Evolutionary conservation across 2,113 vertebrate species (phyloP), one percentile per base, ranked within the genome.

Genomic region (Scytalopus superciliaris): DNA sequence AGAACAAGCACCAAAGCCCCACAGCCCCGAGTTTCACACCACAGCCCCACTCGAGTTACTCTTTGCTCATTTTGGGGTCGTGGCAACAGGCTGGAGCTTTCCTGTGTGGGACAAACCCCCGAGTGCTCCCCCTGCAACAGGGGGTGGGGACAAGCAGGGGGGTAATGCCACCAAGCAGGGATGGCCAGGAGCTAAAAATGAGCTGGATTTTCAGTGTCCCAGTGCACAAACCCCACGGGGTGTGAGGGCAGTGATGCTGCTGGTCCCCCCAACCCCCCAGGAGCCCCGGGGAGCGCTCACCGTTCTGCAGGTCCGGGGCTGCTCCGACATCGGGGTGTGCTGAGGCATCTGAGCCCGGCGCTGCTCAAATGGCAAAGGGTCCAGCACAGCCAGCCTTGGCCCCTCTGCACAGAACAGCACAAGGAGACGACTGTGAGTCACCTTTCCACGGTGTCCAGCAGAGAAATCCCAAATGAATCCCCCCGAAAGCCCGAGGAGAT

Each of bases 341-440:
- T 62, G 82, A 35, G 63, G 79, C 75, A 91, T 73, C 64, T 1
- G 52, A 64, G 62, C 50, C 30, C 1, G 0, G 56, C 19, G 12
- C 23, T 14, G n/a, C 14, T 91, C 28, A 93, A 13, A 11, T 3
- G 45, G 60, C 2, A 40, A 55, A 75, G 30, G 0, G 37, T 47
- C 69, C 19, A 5, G 69, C 39, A 19, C 68, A 28, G 89, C 39
- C 73, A 84, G 47, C 49, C 56, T n/a, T 1, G 1, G 66, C 66
- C 87, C 62, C 69, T 73, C 94, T 97, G 89, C 27, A 63, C 39
- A 73, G 75, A 93, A 89, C 57, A 92, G 81, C 66, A 90, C 69
- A 86, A 60, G 56, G 62, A 89, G 1, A 89, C 1, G 3, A 8
- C 35, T 33, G 44, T 87, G 45, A 95, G 39, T 30, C 77, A 45